Base-by-base conservation (phyloP, 2,888 invertebrate genomes). In the Eumerus sabulonum region DNA sequence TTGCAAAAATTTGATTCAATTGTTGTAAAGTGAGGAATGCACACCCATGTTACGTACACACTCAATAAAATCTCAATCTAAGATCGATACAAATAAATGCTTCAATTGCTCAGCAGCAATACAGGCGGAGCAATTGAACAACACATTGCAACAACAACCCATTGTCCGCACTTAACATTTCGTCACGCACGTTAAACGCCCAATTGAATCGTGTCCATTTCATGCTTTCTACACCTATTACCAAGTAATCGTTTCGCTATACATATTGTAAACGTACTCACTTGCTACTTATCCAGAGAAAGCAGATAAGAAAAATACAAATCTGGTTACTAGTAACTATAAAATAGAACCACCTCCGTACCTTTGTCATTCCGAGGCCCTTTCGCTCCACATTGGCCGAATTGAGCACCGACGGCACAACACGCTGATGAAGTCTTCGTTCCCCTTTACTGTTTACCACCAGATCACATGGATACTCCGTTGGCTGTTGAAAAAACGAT, bases 401-500 rank as follows among this genome's bases (percentile, higher is more conserved):
- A 84, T 94, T 94, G 1, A 98, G 90, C 2, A 95, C 93, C 0
- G 94, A 93, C 82, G 95, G 94, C 83, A 96, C 95, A 1, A 99
- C 98, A 82, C 98, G 91, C 82, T 94, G 94, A 85, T 98, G 96
- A 42, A 98, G 90, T 73, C 97, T 92, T 85, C 96, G 96, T 35
- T 94, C 92, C 1, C 94, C 95, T 84, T 93, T 93, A 84, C 94
- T 94, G 87, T 94, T 93, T 0, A 96, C 95, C 60, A 94, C 92
- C 90, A 94, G 93, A 63, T 91, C 89, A 86, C 96, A 96, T 0
- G 99, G 98, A 89, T 93, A 97, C 81, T 96, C 95, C 0, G 98
- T 98, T 12, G 97, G 94, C 57, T 91, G 94, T 90, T 99, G 99
- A 89, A 99, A 99, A 90, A 99, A 99, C 62, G 97, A 98, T 87